These are phyloP conservation scores for Pollenia labialis DNA, from an alignment of 2,888 invertebrate species.

Conservation along the genomic window DNA sequence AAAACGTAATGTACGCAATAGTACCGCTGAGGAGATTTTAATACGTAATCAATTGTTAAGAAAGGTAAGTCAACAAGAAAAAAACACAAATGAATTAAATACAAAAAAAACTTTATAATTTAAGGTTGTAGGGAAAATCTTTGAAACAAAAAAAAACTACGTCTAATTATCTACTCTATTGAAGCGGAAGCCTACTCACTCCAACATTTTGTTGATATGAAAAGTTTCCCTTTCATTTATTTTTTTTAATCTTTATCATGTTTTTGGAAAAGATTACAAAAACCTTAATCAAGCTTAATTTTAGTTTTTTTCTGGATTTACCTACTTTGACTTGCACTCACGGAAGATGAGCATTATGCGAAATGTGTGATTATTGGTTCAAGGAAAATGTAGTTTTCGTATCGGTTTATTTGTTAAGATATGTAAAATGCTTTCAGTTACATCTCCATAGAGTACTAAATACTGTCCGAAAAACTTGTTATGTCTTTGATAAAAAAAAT, in stretches of 20 bases:
- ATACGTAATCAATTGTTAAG: conserved; percentile 77
- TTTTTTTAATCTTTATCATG: conserved; percentile 4
- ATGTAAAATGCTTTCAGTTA: too few species aligned
- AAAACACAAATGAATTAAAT: background rate
- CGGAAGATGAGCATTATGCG: conserved; percentile 35
- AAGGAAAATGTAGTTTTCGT: background rate
- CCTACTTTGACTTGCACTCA: conserved; percentile 14
- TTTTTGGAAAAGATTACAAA: conserved; percentile 11
- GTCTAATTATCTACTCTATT: conserved; percentile 76
- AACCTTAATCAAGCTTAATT: conserved; percentile 19
- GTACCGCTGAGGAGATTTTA: conserved; percentile 74
- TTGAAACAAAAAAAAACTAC: background rate
- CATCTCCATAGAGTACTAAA: too few species aligned
- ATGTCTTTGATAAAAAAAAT: too few species aligned
- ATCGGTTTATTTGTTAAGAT: too few species aligned
- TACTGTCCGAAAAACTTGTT: too few species aligned
- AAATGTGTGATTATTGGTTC: conserved; percentile 16
- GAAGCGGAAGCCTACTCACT: conserved; percentile 76
- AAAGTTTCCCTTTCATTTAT: conserved; percentile 61
- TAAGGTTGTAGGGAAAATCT: background rate
- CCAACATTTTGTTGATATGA: conserved; percentile 4
- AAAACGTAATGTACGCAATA: conserved; percentile 69
- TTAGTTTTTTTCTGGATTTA: background rate
- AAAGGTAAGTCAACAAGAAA: conserved; percentile 77
- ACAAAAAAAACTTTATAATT: background rate